Conservation (phyloP, 2,113 vertebrate species). For the Heteronetta atricapilla region DNA sequence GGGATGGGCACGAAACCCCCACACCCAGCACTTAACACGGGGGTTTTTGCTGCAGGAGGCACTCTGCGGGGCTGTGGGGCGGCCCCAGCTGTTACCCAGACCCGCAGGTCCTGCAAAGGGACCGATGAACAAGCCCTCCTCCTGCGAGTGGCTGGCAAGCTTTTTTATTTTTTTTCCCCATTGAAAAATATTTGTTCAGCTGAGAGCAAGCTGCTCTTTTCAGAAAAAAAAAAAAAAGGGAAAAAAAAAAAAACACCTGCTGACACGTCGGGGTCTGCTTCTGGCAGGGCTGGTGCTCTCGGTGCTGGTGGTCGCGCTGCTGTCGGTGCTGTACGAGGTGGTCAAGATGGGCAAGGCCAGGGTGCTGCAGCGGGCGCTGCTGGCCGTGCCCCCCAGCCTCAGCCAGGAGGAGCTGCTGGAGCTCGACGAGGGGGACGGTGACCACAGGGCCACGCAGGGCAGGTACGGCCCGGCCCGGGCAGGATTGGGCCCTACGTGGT, state of each 20-base stretch:
- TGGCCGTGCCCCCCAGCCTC: neutral
- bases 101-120: neutral
- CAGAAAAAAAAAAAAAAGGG: neutral
- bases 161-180: neutral
- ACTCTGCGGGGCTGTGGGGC: neutral
- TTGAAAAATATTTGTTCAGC: neutral
- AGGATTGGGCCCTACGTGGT: accelerated
- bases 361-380: constrained; percentile 64
- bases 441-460: neutral
- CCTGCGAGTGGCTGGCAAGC: neutral
- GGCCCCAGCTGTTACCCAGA: neutral
- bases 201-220: neutral
- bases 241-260: neutral
- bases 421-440: neutral
- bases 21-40: neutral
- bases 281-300: constrained; percentile 87
- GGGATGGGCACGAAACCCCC: neutral
- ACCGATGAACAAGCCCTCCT: neutral
- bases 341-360: constrained; percentile 87
- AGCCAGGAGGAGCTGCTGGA: constrained; percentile 55
- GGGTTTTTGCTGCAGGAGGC: too few species aligned
- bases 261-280: neutral
- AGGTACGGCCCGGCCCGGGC: neutral
- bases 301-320: constrained; percentile 84
- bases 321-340: constrained; percentile 87